Evolutionary conservation across 2,113 vertebrate species (phyloP).

Genomic region (Triplophysa rosa): DNA sequence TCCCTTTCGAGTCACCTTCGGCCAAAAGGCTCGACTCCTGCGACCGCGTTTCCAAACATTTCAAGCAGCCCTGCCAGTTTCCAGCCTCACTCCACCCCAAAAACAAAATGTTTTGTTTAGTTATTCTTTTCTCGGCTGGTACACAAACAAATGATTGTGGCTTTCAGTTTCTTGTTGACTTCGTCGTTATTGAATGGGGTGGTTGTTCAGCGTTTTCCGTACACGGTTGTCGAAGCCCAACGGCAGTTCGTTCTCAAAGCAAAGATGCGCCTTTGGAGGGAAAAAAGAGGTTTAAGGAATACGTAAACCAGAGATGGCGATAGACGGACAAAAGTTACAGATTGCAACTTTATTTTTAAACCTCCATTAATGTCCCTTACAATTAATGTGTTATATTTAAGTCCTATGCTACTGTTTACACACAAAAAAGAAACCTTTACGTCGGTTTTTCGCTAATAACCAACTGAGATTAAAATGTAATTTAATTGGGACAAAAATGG

Average conservation of each 20-base stretch:
- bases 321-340: too few relatives aligned
- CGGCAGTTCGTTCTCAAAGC: conserved; percentile 31
- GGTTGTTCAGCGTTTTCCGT: conserved; percentile 50
- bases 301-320: too few relatives aligned
- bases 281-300: conserved; percentile 12
- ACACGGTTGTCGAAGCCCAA: conserved; percentile 30
- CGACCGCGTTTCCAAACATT: conserved; percentile 63
- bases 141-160: conserved; percentile 61
- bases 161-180: conserved; percentile 62
- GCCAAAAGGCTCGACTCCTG: conserved; percentile 57
- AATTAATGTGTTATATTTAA: too few relatives aligned
- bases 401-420: too few relatives aligned
- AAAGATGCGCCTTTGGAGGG: conserved; percentile 26
- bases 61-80: conserved; percentile 56
- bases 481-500: not conserved
- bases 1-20: conserved; percentile 35
- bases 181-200: conserved; percentile 47
- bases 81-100: conserved; percentile 52
- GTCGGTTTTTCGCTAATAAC: too few relatives aligned
- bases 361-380: too few relatives aligned
- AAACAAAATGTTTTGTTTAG: conserved; percentile 70
- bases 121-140: conserved; percentile 57
- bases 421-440: too few relatives aligned
- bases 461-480: too few relatives aligned
- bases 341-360: too few relatives aligned